These are phyloP conservation scores for Allacma fusca DNA, from an alignment of 2,888 invertebrate genomes.

Conservation along the genomic window DNA sequence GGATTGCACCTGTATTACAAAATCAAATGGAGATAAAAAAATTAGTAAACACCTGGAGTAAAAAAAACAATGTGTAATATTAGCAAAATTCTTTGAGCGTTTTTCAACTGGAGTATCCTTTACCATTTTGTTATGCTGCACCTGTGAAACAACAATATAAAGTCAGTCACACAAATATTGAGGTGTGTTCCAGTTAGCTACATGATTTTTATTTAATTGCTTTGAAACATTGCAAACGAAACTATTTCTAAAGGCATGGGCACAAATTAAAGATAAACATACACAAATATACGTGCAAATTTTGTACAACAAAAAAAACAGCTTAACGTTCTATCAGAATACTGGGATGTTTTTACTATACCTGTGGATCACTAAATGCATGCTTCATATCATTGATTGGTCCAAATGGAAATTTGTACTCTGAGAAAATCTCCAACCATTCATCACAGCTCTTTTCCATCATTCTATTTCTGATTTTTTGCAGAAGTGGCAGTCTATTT, in stretches of 20 bases:
- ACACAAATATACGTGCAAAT: no score
- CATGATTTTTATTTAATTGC: no score
- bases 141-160: conserved; percentile 43
- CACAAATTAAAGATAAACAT: no score
- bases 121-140: conserved; percentile 52
- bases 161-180: background rate
- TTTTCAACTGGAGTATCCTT: background rate
- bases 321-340: no score
- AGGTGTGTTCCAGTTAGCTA: background rate
- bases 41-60: background rate
- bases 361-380: conserved; percentile 88
- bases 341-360: conserved; percentile 64
- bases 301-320: no score
- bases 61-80: background rate
- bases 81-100: no score
- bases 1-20: conserved; percentile 69
- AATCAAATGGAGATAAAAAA: background rate
- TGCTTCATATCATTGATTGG: conserved; percentile 86
- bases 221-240: no score
- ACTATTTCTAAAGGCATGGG: no score
- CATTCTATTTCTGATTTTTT: conserved; percentile 71
- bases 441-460: conserved; percentile 75
- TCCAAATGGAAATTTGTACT: conserved; percentile 83
- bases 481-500: conserved; percentile 76
- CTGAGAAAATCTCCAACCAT: conserved; percentile 78